Conservation (phyloP, 2,888 invertebrate genomes). For the Tiliacea aurago region DNA sequence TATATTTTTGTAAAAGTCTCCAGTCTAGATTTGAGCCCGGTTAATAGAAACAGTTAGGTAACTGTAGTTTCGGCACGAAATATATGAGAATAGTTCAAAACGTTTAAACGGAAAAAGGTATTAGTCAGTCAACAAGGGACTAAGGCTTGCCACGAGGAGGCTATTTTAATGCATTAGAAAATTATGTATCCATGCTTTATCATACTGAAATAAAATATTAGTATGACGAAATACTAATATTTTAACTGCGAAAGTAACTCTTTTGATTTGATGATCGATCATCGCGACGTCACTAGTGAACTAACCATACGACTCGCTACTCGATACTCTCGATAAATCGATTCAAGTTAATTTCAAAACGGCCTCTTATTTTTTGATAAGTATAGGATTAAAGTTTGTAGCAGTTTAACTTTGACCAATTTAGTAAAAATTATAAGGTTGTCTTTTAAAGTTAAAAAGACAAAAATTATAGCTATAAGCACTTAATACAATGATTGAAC, state of each 20-base stretch:
- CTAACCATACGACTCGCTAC: no score
- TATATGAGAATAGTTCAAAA: not conserved
- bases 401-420: not conserved
- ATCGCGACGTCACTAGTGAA: no score
- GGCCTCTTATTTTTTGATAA: no score
- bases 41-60: not conserved
- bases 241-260: not conserved
- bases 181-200: not conserved
- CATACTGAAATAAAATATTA: no score
- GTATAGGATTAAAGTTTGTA: no score
- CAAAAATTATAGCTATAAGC: not conserved
- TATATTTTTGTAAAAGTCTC: not conserved
- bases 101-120: no score
- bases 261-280: no score
- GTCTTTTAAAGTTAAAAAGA: slow-evolving; percentile 2
- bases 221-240: no score
- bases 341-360: no score
- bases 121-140: not conserved
- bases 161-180: not conserved
- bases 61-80: no score
- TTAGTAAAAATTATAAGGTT: not conserved
- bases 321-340: no score
- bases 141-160: not conserved
- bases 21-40: no score
- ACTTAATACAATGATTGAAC: slow-evolving; percentile 10